Base-by-base conservation (phyloP, 2,888 invertebrate species). In the Caprella mutica region DNA sequence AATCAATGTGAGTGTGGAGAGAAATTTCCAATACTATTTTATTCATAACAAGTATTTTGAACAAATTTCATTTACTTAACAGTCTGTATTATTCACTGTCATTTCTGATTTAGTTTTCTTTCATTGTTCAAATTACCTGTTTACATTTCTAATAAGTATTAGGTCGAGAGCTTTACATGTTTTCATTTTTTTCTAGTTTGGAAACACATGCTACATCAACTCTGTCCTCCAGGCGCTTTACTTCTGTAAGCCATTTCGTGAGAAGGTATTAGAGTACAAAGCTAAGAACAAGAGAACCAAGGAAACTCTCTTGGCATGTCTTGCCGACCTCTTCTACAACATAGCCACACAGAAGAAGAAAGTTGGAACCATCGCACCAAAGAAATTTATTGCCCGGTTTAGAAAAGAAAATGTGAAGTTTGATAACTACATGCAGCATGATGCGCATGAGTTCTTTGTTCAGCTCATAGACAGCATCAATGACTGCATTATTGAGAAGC, bases 291-390 rank as follows among this genome's bases (percentile, higher is more conserved):
- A 92, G 72, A 77, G 91, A 71, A 89, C 89, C 51, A 97, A 96
- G 76, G 98, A 99, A 75, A 98, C 97, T 3, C 76, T 99, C 66
- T 78, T 99, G 68, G 93, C 96, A 71, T 98, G 98, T 75, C 79
- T 99, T 67, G 97, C 97, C 62, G 98, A 99, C 77, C 78, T 99
- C 64, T 99, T 98, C 77, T 91, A 97, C 77, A 94, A 88, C 74
- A 99, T 99, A 72, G 96, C 96, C 39, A 97, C 96, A n/a, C 98
- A 99, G 73, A 99, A 99, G 80, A 96, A 96, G 74, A 93, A 96
- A 81, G 77, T 97, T 58, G 98, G 98, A 58, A 96, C 96, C 24
- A 93, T 99, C 72, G 97, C 98, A 53, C 98, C 98, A 67, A 99
- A 99, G 77, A 94, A 99, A 74, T 99, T 99, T 76, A 97, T 99